These are phyloP conservation scores for Aplocera efformata DNA, from an alignment of 2,888 invertebrate genomes.

Conservation along the genomic window DNA sequence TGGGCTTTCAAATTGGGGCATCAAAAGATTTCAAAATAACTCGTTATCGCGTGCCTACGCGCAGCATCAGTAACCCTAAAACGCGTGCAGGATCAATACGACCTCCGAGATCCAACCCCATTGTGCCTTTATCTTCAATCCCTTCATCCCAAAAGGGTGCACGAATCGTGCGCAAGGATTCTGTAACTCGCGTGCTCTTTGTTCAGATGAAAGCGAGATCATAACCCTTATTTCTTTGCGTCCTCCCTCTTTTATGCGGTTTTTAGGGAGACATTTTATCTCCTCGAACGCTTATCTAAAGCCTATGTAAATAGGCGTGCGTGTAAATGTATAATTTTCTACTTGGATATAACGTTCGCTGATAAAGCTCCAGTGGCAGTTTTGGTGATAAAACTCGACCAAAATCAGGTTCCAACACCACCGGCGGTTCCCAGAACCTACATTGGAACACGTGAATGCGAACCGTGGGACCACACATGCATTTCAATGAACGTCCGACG, in stretches of 20 bases:
- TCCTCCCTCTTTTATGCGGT: constrained; percentile 36
- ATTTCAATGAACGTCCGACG: constrained; percentile 49
- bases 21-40: constrained; percentile 32
- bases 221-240: constrained; percentile 51
- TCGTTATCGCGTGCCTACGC: constrained; percentile 53
- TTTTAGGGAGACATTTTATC: constrained; percentile 30
- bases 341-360: constrained; percentile 15
- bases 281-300: constrained; percentile 26
- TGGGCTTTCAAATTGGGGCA: not conserved
- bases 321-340: constrained; percentile 23
- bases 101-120: constrained; percentile 53
- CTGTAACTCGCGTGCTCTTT: constrained; percentile 68
- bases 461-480: constrained; percentile 75
- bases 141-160: constrained; percentile 69
- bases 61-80: constrained; percentile 69
- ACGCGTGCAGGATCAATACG: constrained; percentile 71
- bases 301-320: constrained; percentile 26
- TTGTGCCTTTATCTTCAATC: constrained; percentile 65
- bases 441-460: constrained; percentile 50
- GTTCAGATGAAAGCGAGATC: constrained; percentile 57
- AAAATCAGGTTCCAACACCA: constrained; percentile 49
- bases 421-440: constrained; percentile 49
- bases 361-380: constrained; percentile 16
- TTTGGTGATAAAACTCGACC: constrained; percentile 18
- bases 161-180: constrained; percentile 73